A percentile compares a stretch with the other conserved stretches of the same genome.
These are phyloP conservation scores for Oxygymnocypris stewartii DNA, from an alignment of 2,113 vertebrate genomes.

Conservation along the genomic window DNA sequence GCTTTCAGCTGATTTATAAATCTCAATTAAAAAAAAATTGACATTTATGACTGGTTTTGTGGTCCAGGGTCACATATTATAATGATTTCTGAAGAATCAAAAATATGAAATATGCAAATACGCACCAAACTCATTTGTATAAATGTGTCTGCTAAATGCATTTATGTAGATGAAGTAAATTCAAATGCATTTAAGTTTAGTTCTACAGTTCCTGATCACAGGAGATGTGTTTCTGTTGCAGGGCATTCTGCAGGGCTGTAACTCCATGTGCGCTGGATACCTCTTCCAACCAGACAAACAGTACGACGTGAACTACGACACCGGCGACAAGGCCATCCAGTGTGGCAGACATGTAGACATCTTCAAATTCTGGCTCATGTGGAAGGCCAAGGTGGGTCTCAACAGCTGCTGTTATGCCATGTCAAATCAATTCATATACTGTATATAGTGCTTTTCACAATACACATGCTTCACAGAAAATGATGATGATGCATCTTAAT, in stretches of 20 bases:
- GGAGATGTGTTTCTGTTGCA: slow-evolving; percentile 55
- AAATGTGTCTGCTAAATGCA: neutral
- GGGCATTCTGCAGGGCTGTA: slow-evolving; percentile 94
- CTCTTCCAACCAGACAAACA: slow-evolving; percentile 99
- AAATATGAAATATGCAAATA: neutral
- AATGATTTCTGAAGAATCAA: neutral
- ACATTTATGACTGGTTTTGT: too few species aligned
- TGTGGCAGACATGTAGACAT: slow-evolving; percentile 98
- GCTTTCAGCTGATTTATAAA: too few species aligned
- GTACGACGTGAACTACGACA: slow-evolving; percentile 95
- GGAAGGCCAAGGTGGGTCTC: slow-evolving; percentile 93
- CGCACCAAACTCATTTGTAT: neutral
- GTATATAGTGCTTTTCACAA: neutral
- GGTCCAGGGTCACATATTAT: neutral
- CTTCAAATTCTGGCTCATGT: slow-evolving; percentile 99
- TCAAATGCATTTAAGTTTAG: neutral
- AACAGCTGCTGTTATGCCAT: neutral
- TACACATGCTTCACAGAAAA: neutral
- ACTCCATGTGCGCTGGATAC: slow-evolving; percentile 98
- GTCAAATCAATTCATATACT: neutral
- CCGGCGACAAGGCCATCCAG: slow-evolving; percentile 97
- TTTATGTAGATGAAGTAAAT: neutral
- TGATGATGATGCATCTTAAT: neutral
- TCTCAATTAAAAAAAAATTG: too few species aligned
- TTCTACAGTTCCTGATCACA: neutral